These are phyloP conservation scores for Phalacrocorax pelagicus DNA, from an alignment of 2,113 vertebrate species.

Conservation along the genomic window DNA sequence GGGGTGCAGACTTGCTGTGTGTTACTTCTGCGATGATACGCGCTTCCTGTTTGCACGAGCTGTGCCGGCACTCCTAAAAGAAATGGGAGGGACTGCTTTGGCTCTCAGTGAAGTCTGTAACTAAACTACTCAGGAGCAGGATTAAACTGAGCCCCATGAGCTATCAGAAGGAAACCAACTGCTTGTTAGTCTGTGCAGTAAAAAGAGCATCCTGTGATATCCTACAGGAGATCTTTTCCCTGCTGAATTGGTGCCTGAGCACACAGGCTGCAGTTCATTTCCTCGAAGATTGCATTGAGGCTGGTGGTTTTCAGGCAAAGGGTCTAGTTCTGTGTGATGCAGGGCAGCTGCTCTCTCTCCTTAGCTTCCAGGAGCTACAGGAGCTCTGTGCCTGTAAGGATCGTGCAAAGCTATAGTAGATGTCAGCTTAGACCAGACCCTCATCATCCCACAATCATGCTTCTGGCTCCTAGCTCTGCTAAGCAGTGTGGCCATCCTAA, in stretches of 20 bases:
- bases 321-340: background rate
- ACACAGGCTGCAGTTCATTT: background rate
- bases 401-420: background rate
- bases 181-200: background rate
- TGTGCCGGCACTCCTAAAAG: background rate
- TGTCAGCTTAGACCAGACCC: background rate
- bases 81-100: background rate
- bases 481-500: background rate
- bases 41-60: background rate
- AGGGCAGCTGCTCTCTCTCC: background rate
- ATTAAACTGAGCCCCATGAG: background rate
- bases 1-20: background rate
- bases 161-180: background rate
- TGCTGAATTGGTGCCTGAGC: background rate
- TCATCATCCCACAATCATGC: background rate
- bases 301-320: background rate
- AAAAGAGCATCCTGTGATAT: background rate
- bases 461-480: background rate
- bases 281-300: fast-evolving
- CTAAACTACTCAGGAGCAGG: background rate
- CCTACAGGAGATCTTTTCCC: background rate
- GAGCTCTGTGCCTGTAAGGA: background rate
- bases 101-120: background rate
- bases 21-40: fast-evolving
- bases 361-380: background rate